Evolutionary conservation across 2,113 vertebrate genomes (phyloP), one percentile per base, ranked within the genome.

Genomic region (Hypanus sabinus): DNA sequence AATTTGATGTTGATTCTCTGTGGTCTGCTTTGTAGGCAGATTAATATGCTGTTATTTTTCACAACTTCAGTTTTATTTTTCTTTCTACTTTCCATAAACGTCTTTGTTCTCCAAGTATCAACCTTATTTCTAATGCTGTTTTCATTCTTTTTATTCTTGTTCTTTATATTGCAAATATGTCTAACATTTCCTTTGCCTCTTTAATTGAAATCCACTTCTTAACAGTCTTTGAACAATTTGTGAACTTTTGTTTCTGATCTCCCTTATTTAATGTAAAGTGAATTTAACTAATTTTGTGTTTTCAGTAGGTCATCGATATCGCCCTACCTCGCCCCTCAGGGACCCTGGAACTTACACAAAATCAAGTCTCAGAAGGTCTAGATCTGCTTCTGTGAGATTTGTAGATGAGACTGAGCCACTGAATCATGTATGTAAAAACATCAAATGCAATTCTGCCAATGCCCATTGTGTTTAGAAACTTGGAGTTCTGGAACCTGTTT

Each of bases 281-380:
- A 93, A 73, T 24, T 27, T 93, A 5, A 18, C 16, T 27, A 12
- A 20, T 93, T 38, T 73, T 75, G 24, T 55, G 20, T 10, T 93
- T 93, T 73, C 96, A 98, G 98, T 98, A 3, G 96, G 94, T 33
- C 95, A 30, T 38, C 96, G 94, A 94, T 97, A 98, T 94, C 94
- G 96, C 90, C 97, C 98, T 85, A 98, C 98, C 57, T 99, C 98
- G 94, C 97, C 98, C 62, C 96, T 98, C 94, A 98, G 95, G 95
- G 97, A 98, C 95, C 97, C 97, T 76, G 95, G 94, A 88, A 95
- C 95, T 83, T 38, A 94, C 1, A 95, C 95, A 88, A 94, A 95
- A 20, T 94, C 94, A 60, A 96, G 95, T 85, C 97, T 96, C 46
- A 96, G 95, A 75, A 96, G 97, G 92, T 97, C 97, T 88, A 97